Evolutionary conservation across 2,113 vertebrate species (phyloP).

Genomic region (Naja naja): DNA sequence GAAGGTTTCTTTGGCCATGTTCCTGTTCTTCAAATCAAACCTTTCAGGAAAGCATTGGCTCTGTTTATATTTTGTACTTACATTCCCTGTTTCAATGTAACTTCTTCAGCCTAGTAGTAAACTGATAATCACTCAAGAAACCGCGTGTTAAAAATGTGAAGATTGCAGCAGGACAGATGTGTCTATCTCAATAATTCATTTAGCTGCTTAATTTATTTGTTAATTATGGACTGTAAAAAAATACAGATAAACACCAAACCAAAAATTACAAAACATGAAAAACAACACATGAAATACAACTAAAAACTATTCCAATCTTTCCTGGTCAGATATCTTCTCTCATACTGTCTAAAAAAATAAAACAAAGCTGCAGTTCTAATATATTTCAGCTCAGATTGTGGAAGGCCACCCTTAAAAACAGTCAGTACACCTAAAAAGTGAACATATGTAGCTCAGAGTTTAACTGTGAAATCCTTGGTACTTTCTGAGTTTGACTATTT

Average conservation of each 20-base stretch:
- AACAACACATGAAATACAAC: background rate
- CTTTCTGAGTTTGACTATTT: no score
- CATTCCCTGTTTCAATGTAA: background rate
- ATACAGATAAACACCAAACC: background rate
- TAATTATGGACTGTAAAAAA: background rate
- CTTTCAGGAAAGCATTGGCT: background rate
- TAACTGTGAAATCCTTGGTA: no score
- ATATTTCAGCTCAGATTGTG: background rate
- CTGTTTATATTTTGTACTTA: background rate
- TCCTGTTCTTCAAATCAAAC: background rate
- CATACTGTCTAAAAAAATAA: background rate
- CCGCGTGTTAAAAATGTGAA: background rate
- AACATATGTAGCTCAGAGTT: no score
- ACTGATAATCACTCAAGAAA: background rate
- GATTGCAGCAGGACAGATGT: background rate
- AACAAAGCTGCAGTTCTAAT: background rate
- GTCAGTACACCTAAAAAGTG: background rate
- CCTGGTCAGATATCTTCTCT: background rate
- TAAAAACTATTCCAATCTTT: background rate
- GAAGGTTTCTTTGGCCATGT: background rate
- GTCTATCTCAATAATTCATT: background rate
- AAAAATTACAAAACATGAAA: background rate
- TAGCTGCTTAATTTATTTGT: background rate
- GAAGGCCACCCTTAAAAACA: background rate
- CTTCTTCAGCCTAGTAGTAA: background rate